Percentiles rank a stretch among this genome's conserved stretches.
phyloP scores from a whole-genome alignment of 2,113 vertebrate species.

The Calyptommatus sinebrachiatus region DNA sequence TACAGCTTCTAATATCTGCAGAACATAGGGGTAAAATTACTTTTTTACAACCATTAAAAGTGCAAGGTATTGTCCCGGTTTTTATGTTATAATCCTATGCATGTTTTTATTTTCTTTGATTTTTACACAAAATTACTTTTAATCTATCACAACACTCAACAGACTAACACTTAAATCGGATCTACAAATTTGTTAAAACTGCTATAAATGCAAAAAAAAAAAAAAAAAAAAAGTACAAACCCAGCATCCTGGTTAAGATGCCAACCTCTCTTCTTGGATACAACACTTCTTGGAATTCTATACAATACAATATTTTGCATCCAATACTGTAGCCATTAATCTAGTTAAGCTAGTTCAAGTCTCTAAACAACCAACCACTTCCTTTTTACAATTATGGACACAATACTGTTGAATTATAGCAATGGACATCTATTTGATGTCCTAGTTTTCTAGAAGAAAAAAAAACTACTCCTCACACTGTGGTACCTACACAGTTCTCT shows the following conservation, averaged over 20 bases:
- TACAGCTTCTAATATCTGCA: too few species aligned
- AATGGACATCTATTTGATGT: neutral
- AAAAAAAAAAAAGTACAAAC: neutral
- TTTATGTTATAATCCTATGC: too few species aligned
- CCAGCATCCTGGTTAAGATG: conserved; percentile 2
- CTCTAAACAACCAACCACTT: conserved; percentile 29
- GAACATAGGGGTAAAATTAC: too few species aligned
- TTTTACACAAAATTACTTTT: neutral
- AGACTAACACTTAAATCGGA: neutral
- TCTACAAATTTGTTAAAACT: neutral
- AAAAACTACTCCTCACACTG: neutral
- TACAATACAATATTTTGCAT: accelerated
- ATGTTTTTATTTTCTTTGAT: neutral
- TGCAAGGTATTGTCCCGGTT: too few species aligned
- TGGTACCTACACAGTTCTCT: neutral
- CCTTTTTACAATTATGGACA: conserved; percentile 7
- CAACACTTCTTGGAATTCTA: neutral
- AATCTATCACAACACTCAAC: conserved; percentile 17
- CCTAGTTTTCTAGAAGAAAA: neutral
- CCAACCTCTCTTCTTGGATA: neutral
- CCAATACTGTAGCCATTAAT: neutral
- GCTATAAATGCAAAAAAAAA: neutral
- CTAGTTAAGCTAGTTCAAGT: neutral
- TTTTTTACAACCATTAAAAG: too few species aligned
- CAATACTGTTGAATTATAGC: neutral